Base-by-base conservation (phyloP, 2,888 invertebrate species). In the Ormyrus rosae region DNA sequence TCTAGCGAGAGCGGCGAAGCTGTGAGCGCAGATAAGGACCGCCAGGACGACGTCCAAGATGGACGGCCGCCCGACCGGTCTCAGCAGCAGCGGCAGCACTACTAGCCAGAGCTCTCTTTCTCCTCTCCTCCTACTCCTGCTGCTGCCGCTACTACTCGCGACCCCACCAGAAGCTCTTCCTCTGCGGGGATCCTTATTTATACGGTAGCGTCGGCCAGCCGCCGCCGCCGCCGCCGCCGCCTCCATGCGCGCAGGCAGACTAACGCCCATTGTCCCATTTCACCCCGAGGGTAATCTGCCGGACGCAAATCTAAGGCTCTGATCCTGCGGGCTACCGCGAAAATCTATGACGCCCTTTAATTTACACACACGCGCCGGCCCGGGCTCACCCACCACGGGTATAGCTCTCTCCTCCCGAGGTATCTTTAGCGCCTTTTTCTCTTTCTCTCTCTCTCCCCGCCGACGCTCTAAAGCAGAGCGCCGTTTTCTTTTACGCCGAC, bases 221-320 rank as follows among this genome's bases (percentile, higher is more conserved):
- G 67, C 84, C 83, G 86, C 83, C 85, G 83, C 84, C 88, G 87
- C 87, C 86, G 88, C 19, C 19, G 19, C 19, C 19, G 19, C 19
- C 19, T 19, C 19, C 19, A 19, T 19, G 19, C 86, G 89, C 86
- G 88, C 86, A 87, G 86, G 87, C 87, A 89, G 88, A 89, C 89
- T 90, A 90, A 89, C 89, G 90, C 89, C 90, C 90, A 90, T 90
- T 90, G 90, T 90, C 89, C 90, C 89, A 90, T 90, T 90, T 90
- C 73, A 70, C 63, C 72, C 72, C 87, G 86, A 86, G 86, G 88
- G 89, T 90, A 90, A 90, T 90, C 90, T 89, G 90, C 88, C 87
- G 89, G 90, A 90, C 90, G 90, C 90, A 90, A 90, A 90, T 90
- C 90, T 90, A 90, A 90, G 89, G 89, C 88, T 88, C 88, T 90